These are phyloP conservation scores for Apistogramma diplotaenia DNA, from an alignment of 2,113 vertebrate genomes.

Conservation along the genomic window DNA sequence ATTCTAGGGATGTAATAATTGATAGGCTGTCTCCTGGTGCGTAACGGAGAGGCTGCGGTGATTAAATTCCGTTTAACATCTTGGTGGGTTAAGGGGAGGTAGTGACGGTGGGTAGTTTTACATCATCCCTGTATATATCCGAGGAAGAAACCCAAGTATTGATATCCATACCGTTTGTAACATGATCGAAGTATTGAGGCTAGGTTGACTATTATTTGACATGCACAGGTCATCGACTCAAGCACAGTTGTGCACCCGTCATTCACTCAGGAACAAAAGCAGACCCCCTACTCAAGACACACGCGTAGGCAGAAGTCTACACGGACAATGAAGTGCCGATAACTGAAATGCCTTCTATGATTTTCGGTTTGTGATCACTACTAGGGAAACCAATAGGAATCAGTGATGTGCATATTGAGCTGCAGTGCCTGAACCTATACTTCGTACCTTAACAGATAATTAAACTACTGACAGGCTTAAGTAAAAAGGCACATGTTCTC, in stretches of 20 bases:
- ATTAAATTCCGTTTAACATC: slow-evolving; percentile 70
- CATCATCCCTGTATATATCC: slow-evolving; percentile 22
- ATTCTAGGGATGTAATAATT: slow-evolving; percentile 68
- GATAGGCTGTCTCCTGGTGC: slow-evolving; percentile 64
- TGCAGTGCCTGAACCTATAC: neutral
- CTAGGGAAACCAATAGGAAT: neutral
- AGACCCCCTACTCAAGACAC: neutral
- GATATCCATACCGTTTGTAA: slow-evolving; percentile 59
- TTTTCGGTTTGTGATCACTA: neutral
- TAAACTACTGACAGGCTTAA: neutral
- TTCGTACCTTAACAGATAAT: neutral
- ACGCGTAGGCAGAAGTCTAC: neutral
- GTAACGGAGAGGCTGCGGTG: slow-evolving; percentile 61
- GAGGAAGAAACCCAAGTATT: slow-evolving; percentile 39
- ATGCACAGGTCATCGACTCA: slow-evolving; percentile 28
- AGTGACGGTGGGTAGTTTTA: slow-evolving; percentile 17
- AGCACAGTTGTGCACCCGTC: slow-evolving; percentile 23
- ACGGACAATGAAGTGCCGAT: neutral
- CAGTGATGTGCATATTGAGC: neutral
- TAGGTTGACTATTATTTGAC: slow-evolving; percentile 29
- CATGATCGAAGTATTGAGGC: slow-evolving; percentile 47
- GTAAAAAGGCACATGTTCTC: neutral
- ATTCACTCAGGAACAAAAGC: neutral
- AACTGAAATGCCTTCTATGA: neutral
- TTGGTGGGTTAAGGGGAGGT: slow-evolving; percentile 8